Percentiles rank a stretch among this genome's conserved stretches.
phyloP scores from a whole-genome alignment of 2,113 vertebrate genomes.

The Phaetusa simplex region DNA sequence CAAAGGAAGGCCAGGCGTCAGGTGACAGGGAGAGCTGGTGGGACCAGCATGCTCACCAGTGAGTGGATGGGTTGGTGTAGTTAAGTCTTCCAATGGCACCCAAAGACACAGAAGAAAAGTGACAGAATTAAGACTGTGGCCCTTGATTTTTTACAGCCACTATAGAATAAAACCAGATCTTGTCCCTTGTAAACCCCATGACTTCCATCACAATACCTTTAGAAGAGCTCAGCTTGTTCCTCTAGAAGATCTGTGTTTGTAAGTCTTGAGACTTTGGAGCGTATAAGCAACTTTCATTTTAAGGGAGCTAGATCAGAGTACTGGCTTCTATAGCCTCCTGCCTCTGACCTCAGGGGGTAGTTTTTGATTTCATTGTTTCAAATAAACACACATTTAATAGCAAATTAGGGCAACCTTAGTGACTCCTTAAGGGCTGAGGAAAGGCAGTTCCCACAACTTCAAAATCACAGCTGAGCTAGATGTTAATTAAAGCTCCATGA shows the following conservation, averaged over 20 bases:
- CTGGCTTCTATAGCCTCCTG: not conserved
- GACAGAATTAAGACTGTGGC: not conserved
- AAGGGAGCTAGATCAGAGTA: not conserved
- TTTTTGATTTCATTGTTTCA: not conserved
- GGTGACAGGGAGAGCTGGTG: not conserved
- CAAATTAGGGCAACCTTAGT: not conserved
- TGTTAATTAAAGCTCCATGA: not conserved
- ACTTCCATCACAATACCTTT: not conserved
- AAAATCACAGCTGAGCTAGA: not conserved
- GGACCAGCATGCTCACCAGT: not conserved
- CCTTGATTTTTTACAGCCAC: not conserved
- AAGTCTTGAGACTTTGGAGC: not conserved
- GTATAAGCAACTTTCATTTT: not conserved
- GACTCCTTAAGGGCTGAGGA: not conserved
- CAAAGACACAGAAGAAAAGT: not conserved
- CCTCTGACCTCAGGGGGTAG: not conserved
- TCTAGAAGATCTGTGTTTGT: not conserved
- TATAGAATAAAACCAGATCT: not conserved
- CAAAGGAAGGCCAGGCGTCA: not conserved
- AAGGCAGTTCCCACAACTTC: not conserved
- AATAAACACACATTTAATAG: not conserved
- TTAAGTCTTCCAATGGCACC: not conserved
- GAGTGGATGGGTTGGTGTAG: accelerated
- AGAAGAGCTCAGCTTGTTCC: not conserved
- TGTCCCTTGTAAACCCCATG: not conserved